Base-by-base conservation (phyloP, 1,140 invertebrate genomes). In the Acromyrmex heyeri region DNA sequence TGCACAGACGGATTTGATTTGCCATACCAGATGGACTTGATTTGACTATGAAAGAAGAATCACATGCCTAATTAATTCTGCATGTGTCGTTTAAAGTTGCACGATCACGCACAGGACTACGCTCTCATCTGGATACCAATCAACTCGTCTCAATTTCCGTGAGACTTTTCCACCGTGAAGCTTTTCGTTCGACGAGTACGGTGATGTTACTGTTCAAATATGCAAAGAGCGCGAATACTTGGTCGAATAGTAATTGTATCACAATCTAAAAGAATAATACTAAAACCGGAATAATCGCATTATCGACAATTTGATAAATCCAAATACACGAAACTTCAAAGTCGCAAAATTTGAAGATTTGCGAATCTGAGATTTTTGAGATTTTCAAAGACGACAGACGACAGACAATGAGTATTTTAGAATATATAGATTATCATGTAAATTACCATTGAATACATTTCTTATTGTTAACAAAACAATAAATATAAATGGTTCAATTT, bases 31-130 rank as follows among this genome's bases (percentile, higher is more conserved):
- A 59, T 12, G 1, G 10, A 69, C 44, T 69, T 65, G 30, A 82
- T 72, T 21, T 16, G 21, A 55, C 38, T 24, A 3, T 2, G 38
- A 27, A 44, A 73, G 27, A 12, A 64, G 18, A 44, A n/a, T 72
- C 18, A 21, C 78, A 59, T 34, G 65, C 12, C 12, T 73, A 61
- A 83, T 83, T 61, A 55, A 83, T 73, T 83, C 24, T 57, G 53
- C 65, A 48, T 18, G 79, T 34, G 24, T 82, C 65, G 34, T 82
- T 82, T 48, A 30, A 83, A n/a, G 30, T 83, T 27, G 55, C 38
- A 61, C 55, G 69, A 83, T 83, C 53, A 50, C 24, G 79, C 38
- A 72, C 16, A 21, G 16, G 16, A 16, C 3, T 57, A 62, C 48
- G 10, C 77, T 57, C 34, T 48, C 61, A 34, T 59, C 34, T 57